These are phyloP conservation scores for Fulica atra DNA, from an alignment of 2,113 vertebrate genomes.

Conservation along the genomic window DNA sequence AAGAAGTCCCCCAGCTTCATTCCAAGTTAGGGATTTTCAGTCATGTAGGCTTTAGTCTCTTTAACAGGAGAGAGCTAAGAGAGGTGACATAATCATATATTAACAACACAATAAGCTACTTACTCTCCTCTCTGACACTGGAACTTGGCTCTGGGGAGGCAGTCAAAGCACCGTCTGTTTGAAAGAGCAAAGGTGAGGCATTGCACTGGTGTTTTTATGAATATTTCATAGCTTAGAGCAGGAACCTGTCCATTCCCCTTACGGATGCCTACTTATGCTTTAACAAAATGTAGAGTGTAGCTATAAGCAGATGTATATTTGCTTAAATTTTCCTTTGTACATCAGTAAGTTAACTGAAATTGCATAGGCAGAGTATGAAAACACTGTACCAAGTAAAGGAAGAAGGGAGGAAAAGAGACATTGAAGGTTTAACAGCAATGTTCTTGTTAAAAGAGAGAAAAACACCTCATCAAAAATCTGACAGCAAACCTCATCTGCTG, in stretches of 20 bases:
- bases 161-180: neutral
- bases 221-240: constrained; percentile 60
- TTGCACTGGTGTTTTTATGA: neutral
- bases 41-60: neutral
- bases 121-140: neutral
- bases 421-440: neutral
- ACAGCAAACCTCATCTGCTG: neutral
- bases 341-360: neutral
- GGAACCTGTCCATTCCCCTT: constrained; percentile 14
- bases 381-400: neutral
- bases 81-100: constrained; percentile 28
- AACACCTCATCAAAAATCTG: neutral
- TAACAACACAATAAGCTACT: constrained; percentile 38
- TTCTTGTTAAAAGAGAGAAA: neutral
- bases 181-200: constrained; percentile 37
- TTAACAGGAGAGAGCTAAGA: neutral
- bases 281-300: neutral
- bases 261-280: neutral
- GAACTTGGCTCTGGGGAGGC: neutral
- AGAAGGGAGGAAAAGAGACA: neutral
- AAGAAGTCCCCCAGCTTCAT: neutral
- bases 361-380: neutral
- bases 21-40: neutral
- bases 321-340: neutral
- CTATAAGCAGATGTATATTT: neutral